Conservation (phyloP, 1,140 invertebrate genomes). For the Aplysia californica region DNA sequence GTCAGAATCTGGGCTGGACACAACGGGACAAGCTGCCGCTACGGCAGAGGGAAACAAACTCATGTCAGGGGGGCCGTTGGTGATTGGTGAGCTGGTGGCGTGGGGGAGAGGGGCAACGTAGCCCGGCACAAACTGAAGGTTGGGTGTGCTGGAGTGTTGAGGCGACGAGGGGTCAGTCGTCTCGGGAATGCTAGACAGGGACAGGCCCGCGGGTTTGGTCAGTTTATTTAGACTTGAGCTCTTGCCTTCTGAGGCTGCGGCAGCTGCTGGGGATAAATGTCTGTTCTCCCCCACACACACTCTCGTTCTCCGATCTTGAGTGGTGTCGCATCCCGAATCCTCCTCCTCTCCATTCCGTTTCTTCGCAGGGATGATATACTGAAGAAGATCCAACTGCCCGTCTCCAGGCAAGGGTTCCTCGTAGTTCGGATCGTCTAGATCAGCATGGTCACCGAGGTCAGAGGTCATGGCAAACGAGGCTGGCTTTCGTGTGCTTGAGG, state of each 20-base stretch:
- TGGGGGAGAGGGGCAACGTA: too few relatives aligned
- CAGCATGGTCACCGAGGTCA: slow-evolving; percentile 29
- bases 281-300: too few relatives aligned
- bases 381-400: slow-evolving; percentile 32
- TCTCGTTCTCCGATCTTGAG: too few relatives aligned
- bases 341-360: too few relatives aligned
- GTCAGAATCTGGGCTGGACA: background rate
- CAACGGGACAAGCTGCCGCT: too few relatives aligned
- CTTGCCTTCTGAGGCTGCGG: background rate
- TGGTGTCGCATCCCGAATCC: too few relatives aligned
- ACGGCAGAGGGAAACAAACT: too few relatives aligned
- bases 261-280: too few relatives aligned
- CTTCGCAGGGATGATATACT: slow-evolving; percentile 33
- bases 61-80: too few relatives aligned
- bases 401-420: background rate
- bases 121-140: slow-evolving; percentile 22
- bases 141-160: slow-evolving; percentile 33
- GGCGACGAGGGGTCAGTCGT: background rate
- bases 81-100: too few relatives aligned
- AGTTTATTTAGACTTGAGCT: background rate
- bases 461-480: slow-evolving; percentile 42
- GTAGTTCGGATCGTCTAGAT: slow-evolving; percentile 22
- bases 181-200: background rate
- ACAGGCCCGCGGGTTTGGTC: background rate
- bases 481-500: slow-evolving; percentile 45